Base-by-base conservation (phyloP, 2,888 invertebrate species). In the Erebia aethiops region DNA sequence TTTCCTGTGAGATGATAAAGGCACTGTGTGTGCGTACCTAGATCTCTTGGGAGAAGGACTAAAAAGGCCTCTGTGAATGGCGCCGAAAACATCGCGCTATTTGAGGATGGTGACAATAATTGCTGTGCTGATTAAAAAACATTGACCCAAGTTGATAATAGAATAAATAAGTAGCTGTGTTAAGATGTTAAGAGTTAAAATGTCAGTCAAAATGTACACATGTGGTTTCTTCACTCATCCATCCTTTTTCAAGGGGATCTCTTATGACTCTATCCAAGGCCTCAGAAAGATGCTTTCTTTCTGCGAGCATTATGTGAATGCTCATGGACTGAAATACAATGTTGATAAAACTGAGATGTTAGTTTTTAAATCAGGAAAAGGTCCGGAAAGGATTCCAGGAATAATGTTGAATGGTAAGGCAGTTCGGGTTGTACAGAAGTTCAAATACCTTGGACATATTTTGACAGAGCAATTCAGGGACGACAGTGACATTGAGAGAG, bases 1-100 rank as follows among this genome's bases (percentile, higher is more conserved):
- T 84, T 86, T 87, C 85, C 87, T 86, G 81, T 78, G 74, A 76
- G 69, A 75, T 79, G 82, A 86, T 85, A 83, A 85, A 80, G 76
- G 66, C 75, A 76, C 74, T 84, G 84, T 82, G 81, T n/a, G n/a
- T n/a, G n/a, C n/a, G n/a, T 84, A 81, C 76, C 77, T 81, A 81
- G 76, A 77, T 81, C 76, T 81, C 73, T 79, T 71, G 73, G 74
- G 73, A 79, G 81, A 81, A 83, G 81, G 80, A 74, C 65, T 67
- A 74, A 73, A 80, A 82, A 81, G 80, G 74, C 67, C 69, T 73
- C 56, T 66, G 35, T 35, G 60, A 57, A 57, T 69, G 65, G 67
- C 51, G 63, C 61, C 69, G 69, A 58, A 67, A 65, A 54, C 35
- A 62, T 3, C 14, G 5, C 8, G 10, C 43, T 43, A 11, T 14